phyloP scores from a whole-genome alignment of 2,113 vertebrate species.

The Lepus europaeus region DNA sequence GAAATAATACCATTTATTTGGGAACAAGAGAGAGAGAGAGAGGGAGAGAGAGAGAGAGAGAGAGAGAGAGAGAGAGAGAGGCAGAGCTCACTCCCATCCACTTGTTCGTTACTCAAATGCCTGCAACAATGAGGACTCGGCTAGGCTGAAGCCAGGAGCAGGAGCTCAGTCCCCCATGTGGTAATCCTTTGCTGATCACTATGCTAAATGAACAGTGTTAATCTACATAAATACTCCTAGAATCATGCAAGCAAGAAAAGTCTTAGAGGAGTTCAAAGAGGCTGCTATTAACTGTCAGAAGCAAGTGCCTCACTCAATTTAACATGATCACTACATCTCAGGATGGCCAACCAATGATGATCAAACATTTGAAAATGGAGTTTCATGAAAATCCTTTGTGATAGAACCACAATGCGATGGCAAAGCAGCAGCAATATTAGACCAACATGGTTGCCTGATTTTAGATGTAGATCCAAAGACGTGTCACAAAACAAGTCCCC shows the following conservation, averaged over 20 bases:
- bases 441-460: neutral
- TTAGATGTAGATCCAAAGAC: neutral
- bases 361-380: conserved; percentile 20
- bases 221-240: neutral
- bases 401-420: neutral
- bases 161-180: too few species aligned
- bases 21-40: too few species aligned
- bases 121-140: too few species aligned
- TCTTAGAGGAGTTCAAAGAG: neutral
- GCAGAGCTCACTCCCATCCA: too few species aligned
- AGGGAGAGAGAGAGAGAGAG: too few species aligned
- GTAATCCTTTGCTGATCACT: neutral
- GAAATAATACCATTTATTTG: neutral
- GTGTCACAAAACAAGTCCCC: neutral
- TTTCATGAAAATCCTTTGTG: conserved; percentile 2
- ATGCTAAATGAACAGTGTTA: neutral
- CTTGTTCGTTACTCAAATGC: too few species aligned
- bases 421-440: neutral
- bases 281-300: neutral
- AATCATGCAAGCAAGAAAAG: neutral
- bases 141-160: too few species aligned
- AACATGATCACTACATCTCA: neutral
- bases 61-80: too few species aligned
- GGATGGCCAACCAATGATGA: neutral
- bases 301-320: neutral